Evolutionary conservation across 2,113 vertebrate genomes (phyloP).

Genomic region (Mesoclemmys tuberculata): DNA sequence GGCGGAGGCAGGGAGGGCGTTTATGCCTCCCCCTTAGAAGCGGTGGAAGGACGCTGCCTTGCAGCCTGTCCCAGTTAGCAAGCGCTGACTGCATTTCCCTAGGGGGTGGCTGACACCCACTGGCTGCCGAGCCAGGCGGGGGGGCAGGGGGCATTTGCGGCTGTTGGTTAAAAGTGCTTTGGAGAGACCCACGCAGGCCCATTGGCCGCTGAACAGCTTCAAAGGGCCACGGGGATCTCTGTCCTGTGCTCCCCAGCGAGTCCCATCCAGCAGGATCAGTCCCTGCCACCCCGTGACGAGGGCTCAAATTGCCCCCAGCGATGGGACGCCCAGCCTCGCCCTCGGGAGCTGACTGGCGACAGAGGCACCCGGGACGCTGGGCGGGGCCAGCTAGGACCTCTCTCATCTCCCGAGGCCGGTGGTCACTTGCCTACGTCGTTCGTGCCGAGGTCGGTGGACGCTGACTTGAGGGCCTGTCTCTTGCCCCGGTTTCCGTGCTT

Average conservation of each 20-base stretch:
- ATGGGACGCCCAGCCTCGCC: neutral
- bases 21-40: too few relatives aligned
- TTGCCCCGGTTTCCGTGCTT: constrained; percentile 94
- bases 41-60: neutral
- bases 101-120: neutral
- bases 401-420: neutral
- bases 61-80: neutral
- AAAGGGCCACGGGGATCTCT: neutral
- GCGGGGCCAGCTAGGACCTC: neutral
- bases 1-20: neutral
- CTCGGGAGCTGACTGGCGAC: neutral
- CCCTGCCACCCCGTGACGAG: too few relatives aligned
- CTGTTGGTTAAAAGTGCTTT: neutral
- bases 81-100: rapidly evolving
- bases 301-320: neutral
- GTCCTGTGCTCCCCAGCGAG: too few relatives aligned
- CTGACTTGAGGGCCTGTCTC: constrained; percentile 94
- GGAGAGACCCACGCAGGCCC: neutral
- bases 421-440: constrained; percentile 91
- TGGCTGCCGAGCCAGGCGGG: neutral
- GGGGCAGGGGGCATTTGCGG: neutral
- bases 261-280: too few relatives aligned
- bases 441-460: constrained; percentile 95
- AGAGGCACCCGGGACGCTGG: neutral
- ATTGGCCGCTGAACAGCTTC: rapidly evolving